These are phyloP conservation scores for Pangasianodon gigas DNA, from an alignment of 2,113 vertebrate genomes.

Conservation along the genomic window DNA sequence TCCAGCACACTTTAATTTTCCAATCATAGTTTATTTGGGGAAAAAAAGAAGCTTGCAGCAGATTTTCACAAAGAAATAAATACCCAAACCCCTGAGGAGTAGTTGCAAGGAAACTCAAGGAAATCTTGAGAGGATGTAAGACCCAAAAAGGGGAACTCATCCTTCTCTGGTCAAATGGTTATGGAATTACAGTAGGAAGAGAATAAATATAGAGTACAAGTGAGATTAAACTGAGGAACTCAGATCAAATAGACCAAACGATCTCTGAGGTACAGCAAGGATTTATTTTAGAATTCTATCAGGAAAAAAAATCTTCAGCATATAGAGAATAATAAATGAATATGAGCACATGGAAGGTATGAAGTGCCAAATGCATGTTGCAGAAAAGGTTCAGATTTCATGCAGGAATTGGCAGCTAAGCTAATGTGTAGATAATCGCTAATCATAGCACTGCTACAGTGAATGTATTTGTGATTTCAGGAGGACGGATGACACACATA, in stretches of 20 bases:
- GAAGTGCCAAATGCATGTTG: not conserved
- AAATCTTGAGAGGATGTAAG: not conserved
- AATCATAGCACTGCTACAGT: constrained; percentile 1
- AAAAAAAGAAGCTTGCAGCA: not conserved
- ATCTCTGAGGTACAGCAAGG: not conserved
- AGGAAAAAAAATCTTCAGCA: not conserved
- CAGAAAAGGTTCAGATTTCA: not conserved
- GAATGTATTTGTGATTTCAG: not conserved
- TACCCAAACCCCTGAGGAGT: not conserved
- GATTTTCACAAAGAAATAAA: not conserved
- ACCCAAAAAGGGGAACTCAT: not conserved
- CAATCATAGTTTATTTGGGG: not conserved
- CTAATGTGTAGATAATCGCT: not conserved
- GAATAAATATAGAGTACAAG: not conserved
- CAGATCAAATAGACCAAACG: not conserved
- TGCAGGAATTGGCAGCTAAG: constrained; percentile 16
- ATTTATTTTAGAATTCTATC: not conserved
- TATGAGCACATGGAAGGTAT: not conserved
- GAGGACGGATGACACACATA: not conserved
- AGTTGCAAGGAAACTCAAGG: not conserved
- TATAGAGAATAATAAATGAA: constrained; percentile 13
- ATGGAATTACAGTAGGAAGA: not conserved
- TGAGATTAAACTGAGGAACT: not conserved
- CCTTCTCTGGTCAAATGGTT: not conserved
- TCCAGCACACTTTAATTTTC: not conserved